Evolutionary conservation across 1,140 invertebrate species (phyloP), one percentile per base, ranked within the genome.

Genomic region (Limonius californicus): DNA sequence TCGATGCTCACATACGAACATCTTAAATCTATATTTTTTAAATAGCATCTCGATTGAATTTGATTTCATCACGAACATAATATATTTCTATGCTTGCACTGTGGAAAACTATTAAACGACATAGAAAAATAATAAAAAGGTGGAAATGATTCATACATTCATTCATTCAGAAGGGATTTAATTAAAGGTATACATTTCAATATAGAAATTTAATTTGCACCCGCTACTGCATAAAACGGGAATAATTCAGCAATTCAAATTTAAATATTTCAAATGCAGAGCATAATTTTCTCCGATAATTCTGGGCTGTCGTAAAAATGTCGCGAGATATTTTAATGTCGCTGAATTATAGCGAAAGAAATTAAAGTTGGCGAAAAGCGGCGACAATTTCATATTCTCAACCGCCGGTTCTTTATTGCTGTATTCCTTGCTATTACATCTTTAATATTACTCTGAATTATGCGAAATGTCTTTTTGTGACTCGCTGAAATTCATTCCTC

Each of bases 271-370:
- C 71, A 70, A 67, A 70, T 61, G 67, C 60, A 72, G 27, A 69
- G 67, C 59, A 67, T 73, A 73, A 73, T 73, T 73, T 72, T 47
- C 65, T 58, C 66, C 67, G 45, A 50, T 50, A 50, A 50, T 50
- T 50, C 45, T 50, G 14, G 1, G 7, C 45, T 62, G 66, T 73
- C 72, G 70, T 73, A 73, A 73, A 73, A 73, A 73, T 68, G 72
- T 73, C 72, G 69, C 59, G 64, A 64, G 69, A 71, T 67, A 72
- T 73, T 73, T 72, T 69, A 73, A 73, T 72, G 70, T 68, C 64
- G 63, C 47, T 72, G 70, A 73, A 71, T 73, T 72, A 72, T 73
- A 65, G 69, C 69, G 63, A 67, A 68, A 73, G 72, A 73, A 73
- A 73, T 73, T 73, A 73, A 73, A 73, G 64, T 70, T 64, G 45